phyloP scores from a whole-genome alignment of 1,140 invertebrate genomes.

The Musca vetustissima region DNA sequence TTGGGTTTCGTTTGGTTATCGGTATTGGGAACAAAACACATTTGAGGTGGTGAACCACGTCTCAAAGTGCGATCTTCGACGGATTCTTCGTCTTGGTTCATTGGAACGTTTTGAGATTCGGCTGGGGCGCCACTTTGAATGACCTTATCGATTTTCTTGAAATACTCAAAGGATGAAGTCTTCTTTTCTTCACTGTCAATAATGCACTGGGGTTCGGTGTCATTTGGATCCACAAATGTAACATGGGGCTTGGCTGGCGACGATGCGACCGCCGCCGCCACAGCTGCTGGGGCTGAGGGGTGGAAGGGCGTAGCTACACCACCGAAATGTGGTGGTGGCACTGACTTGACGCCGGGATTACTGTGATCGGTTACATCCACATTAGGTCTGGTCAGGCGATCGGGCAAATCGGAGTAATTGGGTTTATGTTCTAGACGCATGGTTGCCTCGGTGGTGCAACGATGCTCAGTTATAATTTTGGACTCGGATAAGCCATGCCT shows the following conservation, averaged over 20 bases:
- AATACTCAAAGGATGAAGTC: constrained; percentile 60
- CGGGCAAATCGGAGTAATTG: constrained; percentile 49
- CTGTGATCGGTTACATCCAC: constrained; percentile 35
- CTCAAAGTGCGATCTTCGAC: constrained; percentile 61
- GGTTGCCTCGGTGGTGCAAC: constrained; percentile 55
- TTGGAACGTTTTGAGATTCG: constrained; percentile 36
- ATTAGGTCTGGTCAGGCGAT: constrained; percentile 27
- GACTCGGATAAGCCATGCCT: constrained; percentile 53
- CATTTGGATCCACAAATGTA: constrained; percentile 19
- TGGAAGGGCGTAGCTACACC: constrained; percentile 53
- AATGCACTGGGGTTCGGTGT: constrained; percentile 27
- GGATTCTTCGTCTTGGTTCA: constrained; percentile 13
- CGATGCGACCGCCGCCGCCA: constrained; percentile 36
- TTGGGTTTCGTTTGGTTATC: constrained; percentile 40
- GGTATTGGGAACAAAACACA: constrained; percentile 64
- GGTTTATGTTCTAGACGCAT: constrained; percentile 56
- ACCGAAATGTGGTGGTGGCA: constrained; percentile 44
- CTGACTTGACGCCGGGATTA: constrained; percentile 19
- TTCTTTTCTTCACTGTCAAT: constrained; percentile 39
- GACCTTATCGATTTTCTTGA: constrained; percentile 58
- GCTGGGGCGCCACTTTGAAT: constrained; percentile 28
- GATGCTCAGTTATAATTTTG: constrained; percentile 55
- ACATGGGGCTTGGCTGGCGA: constrained; percentile 26
- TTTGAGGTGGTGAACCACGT: constrained; percentile 74
- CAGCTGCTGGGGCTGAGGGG: constrained; percentile 38